Percentiles rank a stretch among this genome's conserved stretches.
Conservation (phyloP, 1,140 invertebrate genomes). For the Rhizoglyphus robini region DNA sequence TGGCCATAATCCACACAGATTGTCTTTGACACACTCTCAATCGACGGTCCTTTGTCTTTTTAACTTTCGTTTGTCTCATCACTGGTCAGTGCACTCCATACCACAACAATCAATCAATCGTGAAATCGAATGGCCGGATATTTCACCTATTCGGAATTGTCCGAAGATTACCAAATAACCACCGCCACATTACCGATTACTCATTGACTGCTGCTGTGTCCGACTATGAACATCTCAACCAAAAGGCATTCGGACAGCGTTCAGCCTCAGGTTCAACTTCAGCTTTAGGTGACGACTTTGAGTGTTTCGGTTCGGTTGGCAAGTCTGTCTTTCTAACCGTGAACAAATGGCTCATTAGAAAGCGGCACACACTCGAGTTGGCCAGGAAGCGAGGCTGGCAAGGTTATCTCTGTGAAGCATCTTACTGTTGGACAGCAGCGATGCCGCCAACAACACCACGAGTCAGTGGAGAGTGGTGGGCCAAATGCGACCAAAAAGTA, state of each 20-base stretch:
- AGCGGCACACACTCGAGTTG: conserved; percentile 80
- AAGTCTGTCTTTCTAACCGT: conserved; percentile 95
- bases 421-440: conserved; percentile 87
- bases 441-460: conserved; percentile 60
- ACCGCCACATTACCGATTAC: too few species aligned
- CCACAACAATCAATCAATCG: not conserved
- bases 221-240: conserved; percentile 81
- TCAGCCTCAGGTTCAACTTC: too few species aligned
- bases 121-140: not conserved
- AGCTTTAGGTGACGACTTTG: conserved; percentile 47
- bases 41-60: conserved; percentile 17
- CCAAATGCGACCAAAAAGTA: not conserved
- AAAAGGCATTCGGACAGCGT: conserved; percentile 62
- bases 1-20: not conserved
- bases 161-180: conserved; percentile 88
- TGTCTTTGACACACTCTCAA: conserved; percentile 19
- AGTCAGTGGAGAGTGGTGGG: conserved; percentile 51
- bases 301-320: conserved; percentile 88
- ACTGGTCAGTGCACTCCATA: not conserved
- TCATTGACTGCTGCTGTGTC: conserved; percentile 73
- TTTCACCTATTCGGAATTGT: conserved; percentile 52
- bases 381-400: conserved; percentile 92
- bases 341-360: conserved; percentile 93
- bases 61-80: not conserved
- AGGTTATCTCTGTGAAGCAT: conserved; percentile 90